Conservation (phyloP, 1,140 invertebrate species). For the Drosophila quadrilineata region DNA sequence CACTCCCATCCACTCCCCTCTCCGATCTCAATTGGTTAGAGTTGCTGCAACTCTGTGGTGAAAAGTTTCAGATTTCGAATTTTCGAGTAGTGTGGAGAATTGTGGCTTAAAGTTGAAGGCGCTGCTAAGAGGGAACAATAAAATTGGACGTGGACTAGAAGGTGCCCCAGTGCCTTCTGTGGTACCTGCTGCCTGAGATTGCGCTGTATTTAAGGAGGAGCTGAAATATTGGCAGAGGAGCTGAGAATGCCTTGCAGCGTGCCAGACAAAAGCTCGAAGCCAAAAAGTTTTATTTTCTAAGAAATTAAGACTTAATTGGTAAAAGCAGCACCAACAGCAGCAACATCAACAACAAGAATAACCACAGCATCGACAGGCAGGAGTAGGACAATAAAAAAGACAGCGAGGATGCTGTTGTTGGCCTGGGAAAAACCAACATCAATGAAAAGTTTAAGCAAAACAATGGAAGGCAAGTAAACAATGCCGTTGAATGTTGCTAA, state of each 20-base stretch:
- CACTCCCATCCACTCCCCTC: no score
- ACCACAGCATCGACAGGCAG: slow-evolving; percentile 47
- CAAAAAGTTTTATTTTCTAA: slow-evolving; percentile 80
- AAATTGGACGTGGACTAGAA: slow-evolving; percentile 42
- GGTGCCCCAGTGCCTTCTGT: slow-evolving; percentile 33
- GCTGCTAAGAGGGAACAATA: slow-evolving; percentile 21
- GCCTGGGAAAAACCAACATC: slow-evolving; percentile 65
- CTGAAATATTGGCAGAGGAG: slow-evolving; percentile 17
- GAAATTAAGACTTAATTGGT: slow-evolving; percentile 80
- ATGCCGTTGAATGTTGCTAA: slow-evolving; percentile 73
- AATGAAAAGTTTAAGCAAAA: slow-evolving; percentile 79
- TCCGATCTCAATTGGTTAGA: slow-evolving; percentile 15
- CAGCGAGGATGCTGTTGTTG: slow-evolving; percentile 33
- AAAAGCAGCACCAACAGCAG: slow-evolving; percentile 66
- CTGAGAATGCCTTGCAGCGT: slow-evolving; percentile 41
- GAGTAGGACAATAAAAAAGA: slow-evolving; percentile 45
- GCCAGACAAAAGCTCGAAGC: slow-evolving; percentile 64
- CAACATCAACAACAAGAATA: slow-evolving; percentile 23
- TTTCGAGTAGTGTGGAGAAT: slow-evolving; percentile 63
- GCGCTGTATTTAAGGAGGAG: not conserved
- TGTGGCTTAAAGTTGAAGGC: slow-evolving; percentile 70
- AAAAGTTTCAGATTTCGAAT: slow-evolving; percentile 74
- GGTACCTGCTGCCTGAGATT: not conserved
- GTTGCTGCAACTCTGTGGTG: slow-evolving; percentile 60
- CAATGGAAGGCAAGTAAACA: slow-evolving; percentile 71